A percentile compares a stretch with the other conserved stretches of the same genome.
phyloP scores from a whole-genome alignment of 1,140 invertebrate genomes.

The Zaprionus capensis region DNA sequence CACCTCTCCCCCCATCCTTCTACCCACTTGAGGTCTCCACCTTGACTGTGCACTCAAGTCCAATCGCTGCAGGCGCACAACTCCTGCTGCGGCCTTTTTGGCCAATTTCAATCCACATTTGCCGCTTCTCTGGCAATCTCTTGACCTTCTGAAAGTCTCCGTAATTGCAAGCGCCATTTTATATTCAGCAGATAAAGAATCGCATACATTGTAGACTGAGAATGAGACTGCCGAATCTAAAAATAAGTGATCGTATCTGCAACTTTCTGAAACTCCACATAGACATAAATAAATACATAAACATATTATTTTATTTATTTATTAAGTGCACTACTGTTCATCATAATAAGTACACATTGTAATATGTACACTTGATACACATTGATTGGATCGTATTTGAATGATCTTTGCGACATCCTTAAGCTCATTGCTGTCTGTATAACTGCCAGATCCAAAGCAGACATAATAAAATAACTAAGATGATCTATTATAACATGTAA shows the following conservation, averaged over 20 bases:
- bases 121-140: constrained; percentile 39
- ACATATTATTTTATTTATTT: too few species aligned
- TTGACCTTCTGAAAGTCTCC: constrained; percentile 63
- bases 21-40: constrained; percentile 27
- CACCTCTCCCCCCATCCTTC: not conserved
- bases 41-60: not conserved
- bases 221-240: not conserved
- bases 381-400: too few species aligned
- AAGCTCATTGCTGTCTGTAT: too few species aligned
- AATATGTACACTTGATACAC: too few species aligned
- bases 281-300: too few species aligned
- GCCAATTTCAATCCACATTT: constrained; percentile 16
- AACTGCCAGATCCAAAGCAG: too few species aligned
- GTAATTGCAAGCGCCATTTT: constrained; percentile 48
- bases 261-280: too few species aligned
- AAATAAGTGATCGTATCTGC: not conserved
- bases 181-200: not conserved
- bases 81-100: constrained; percentile 8
- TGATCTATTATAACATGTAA: too few species aligned
- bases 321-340: too few species aligned
- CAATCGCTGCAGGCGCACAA: constrained; percentile 3
- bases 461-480: too few species aligned
- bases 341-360: too few species aligned
- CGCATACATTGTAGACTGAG: not conserved
- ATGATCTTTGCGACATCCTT: too few species aligned